Evolutionary conservation across 2,888 invertebrate genomes (phyloP).

Genomic region (Chirona hameri): DNA sequence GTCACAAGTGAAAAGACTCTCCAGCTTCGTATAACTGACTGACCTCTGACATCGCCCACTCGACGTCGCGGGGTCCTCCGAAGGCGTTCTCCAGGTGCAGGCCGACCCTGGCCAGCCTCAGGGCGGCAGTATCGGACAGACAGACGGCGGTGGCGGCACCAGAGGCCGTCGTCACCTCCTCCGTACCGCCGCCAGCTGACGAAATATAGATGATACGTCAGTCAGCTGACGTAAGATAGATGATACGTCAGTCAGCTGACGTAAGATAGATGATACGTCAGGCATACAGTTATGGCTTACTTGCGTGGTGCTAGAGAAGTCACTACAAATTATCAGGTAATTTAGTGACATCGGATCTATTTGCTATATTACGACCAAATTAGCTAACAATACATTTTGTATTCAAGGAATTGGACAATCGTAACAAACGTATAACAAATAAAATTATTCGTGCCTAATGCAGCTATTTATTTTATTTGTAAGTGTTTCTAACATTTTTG

Average conservation of each 20-base stretch:
- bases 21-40: slow-evolving; percentile 34
- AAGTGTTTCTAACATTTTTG: too few relatives aligned
- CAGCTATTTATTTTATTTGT: too few relatives aligned
- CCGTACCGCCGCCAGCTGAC: slow-evolving; percentile 49
- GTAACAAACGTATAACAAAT: too few relatives aligned
- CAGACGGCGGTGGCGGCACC: slow-evolving; percentile 53
- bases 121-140: slow-evolving; percentile 54
- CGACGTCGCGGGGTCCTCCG: slow-evolving; percentile 70
- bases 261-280: neutral
- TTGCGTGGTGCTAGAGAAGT: too few relatives aligned
- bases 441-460: too few relatives aligned
- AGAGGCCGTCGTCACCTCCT: slow-evolving; percentile 48
- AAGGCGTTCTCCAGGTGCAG: slow-evolving; percentile 62
- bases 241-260: slow-evolving; percentile 41
- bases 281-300: slow-evolving; percentile 26
- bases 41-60: slow-evolving; percentile 69
- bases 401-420: too few relatives aligned
- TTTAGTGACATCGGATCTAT: too few relatives aligned
- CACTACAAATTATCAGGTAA: too few relatives aligned
- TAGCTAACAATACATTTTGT: too few relatives aligned
- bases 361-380: too few relatives aligned
- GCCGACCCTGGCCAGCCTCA: slow-evolving; percentile 58
- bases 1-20: too few relatives aligned
- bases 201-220: too few relatives aligned
- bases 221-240: slow-evolving; percentile 41